These are phyloP conservation scores for Takifugu flavidus DNA, from an alignment of 2,113 vertebrate species.

Conservation along the genomic window DNA sequence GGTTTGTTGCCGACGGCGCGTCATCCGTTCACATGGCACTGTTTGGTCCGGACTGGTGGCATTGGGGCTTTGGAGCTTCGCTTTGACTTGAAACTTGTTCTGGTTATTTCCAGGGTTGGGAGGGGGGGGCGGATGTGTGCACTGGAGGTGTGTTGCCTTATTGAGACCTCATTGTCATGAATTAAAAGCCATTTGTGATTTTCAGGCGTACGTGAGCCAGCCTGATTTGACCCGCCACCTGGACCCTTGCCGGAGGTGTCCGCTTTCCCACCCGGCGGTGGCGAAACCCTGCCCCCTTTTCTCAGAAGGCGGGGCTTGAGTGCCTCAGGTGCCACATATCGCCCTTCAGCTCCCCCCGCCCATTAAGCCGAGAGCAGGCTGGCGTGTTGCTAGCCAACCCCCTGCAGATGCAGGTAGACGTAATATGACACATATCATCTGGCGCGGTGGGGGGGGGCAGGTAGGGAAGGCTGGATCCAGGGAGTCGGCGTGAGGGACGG, in stretches of 20 bases:
- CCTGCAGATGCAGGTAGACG: constrained; percentile 63
- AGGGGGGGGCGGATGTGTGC: constrained; percentile 12
- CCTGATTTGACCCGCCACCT: constrained; percentile 31
- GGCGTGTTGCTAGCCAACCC: constrained; percentile 60
- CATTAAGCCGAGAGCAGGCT: constrained; percentile 49
- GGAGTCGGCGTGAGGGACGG: constrained; percentile 45
- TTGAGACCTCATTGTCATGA: constrained; percentile 46
- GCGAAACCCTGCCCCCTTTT: constrained; percentile 2
- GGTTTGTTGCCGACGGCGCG: constrained; percentile 43
- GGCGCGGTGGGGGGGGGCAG: constrained; percentile 43
- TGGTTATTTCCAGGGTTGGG: neutral
- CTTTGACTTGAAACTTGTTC: constrained; percentile 4
- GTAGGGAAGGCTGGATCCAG: constrained; percentile 44
- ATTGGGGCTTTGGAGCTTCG: too few species aligned
- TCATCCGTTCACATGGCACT: constrained; percentile 58
- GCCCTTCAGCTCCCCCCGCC: constrained; percentile 62
- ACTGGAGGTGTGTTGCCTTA: constrained; percentile 54
- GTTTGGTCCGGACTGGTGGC: constrained; percentile 12
- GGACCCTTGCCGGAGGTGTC: constrained; percentile 43
- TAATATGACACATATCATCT: constrained; percentile 74
- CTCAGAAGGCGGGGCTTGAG: constrained; percentile 24
- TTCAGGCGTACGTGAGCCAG: constrained; percentile 33
- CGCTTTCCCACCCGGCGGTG: constrained; percentile 51
- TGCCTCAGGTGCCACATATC: constrained; percentile 70
- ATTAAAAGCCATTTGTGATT: constrained; percentile 55